phyloP scores from a whole-genome alignment of 2,113 vertebrate species.

The Oceanodroma tethys region DNA sequence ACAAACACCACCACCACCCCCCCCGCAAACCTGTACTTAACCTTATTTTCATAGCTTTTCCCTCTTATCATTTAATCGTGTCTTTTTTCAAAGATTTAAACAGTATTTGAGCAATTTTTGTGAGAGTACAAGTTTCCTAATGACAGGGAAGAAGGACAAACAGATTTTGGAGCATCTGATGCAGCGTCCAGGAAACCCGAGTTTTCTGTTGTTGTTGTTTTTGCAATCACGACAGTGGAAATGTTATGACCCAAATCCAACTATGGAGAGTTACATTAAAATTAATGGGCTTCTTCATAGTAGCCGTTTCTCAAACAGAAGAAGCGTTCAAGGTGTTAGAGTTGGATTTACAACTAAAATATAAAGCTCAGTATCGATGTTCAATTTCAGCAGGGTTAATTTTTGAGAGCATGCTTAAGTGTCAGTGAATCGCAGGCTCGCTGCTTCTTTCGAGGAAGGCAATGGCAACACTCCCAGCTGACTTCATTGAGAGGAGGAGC shows the following conservation, averaged over 20 bases:
- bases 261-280: not conserved
- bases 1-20: fast-evolving
- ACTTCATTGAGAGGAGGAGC: slow-evolving; percentile 61
- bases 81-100: not conserved
- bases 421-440: not conserved
- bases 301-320: slow-evolving; percentile 17
- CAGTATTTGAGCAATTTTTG: not conserved
- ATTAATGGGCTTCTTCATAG: not conserved
- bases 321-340: not conserved
- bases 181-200: not conserved
- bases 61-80: not conserved
- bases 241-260: slow-evolving; percentile 4
- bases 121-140: not conserved
- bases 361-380: not conserved
- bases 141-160: not conserved
- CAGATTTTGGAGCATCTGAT: not conserved
- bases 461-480: slow-evolving; percentile 63
- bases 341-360: slow-evolving; percentile 52
- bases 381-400: slow-evolving; percentile 1
- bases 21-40: not conserved
- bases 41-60: not conserved
- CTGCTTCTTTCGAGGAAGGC: slow-evolving; percentile 62
- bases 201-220: not conserved
- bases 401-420: not conserved
- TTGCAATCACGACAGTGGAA: not conserved